Percentiles rank a stretch among this genome's conserved stretches.
These are phyloP conservation scores for Eristalinus sepulchralis DNA, from an alignment of 2,888 invertebrate species.

Conservation along the genomic window DNA sequence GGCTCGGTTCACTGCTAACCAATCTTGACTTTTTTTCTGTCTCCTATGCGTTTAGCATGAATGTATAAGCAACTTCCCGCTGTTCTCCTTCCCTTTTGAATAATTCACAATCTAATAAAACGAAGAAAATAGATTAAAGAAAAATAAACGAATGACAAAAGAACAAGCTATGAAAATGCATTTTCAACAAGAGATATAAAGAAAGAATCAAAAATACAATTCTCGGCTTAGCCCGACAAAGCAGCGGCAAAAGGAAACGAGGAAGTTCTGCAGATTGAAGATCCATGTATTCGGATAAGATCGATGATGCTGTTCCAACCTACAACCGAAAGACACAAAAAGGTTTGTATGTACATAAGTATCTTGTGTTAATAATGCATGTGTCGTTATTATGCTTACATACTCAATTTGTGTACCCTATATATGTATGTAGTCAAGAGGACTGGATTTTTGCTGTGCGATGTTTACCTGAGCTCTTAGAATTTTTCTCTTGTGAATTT, in stretches of 20 bases:
- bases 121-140: slow-evolving; percentile 45
- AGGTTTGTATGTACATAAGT: slow-evolving; percentile 42
- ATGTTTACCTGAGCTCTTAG: slow-evolving; percentile 24
- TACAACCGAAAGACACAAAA: slow-evolving; percentile 68
- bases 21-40: slow-evolving; percentile 40
- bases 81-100: slow-evolving; percentile 68
- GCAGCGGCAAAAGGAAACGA: slow-evolving; percentile 59
- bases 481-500: slow-evolving; percentile 2
- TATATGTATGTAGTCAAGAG: slow-evolving; percentile 10
- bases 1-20: slow-evolving; percentile 42
- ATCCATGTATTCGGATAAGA: slow-evolving; percentile 71
- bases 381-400: slow-evolving; percentile 39
- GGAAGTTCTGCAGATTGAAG: slow-evolving; percentile 69
- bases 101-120: slow-evolving; percentile 65
- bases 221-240: slow-evolving; percentile 50
- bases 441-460: slow-evolving; percentile 20
- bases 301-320: slow-evolving; percentile 70
- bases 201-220: slow-evolving; percentile 31
- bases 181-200: slow-evolving; percentile 53
- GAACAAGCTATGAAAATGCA: slow-evolving; percentile 62
- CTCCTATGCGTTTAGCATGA: slow-evolving; percentile 65
- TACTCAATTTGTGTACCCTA: slow-evolving; percentile 27
- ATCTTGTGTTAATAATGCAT: slow-evolving; percentile 24
- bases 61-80: slow-evolving; percentile 69
- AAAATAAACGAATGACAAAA: slow-evolving; percentile 47